A percentile compares a stretch with the other conserved stretches of the same genome.
phyloP scores from a whole-genome alignment of 1,140 invertebrate genomes.

The Theocolax elegans region DNA sequence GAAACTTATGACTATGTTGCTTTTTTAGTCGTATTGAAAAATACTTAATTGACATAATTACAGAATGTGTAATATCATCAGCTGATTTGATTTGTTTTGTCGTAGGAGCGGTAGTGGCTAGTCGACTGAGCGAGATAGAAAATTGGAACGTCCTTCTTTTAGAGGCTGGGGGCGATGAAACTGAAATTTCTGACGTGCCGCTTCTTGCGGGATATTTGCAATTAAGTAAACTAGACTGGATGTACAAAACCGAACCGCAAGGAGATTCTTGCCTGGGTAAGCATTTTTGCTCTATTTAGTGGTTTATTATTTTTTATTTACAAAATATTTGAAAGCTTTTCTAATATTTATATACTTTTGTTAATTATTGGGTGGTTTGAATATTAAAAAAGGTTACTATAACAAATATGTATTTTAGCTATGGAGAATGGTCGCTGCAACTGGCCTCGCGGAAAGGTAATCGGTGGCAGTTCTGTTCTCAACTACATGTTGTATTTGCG shows the following conservation, averaged over 20 bases:
- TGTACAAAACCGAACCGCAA: constrained; percentile 91
- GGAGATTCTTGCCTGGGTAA: constrained; percentile 82
- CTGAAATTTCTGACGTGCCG: constrained; percentile 89
- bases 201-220: constrained; percentile 88
- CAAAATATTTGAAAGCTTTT: not conserved
- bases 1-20: too few relatives aligned
- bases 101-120: constrained; percentile 87
- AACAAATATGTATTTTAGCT: too few relatives aligned
- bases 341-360: not conserved
- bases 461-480: constrained; percentile 86
- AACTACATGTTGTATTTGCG: constrained; percentile 98
- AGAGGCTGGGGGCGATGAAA: constrained; percentile 93
- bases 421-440: constrained; percentile 86
- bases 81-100: too few relatives aligned
- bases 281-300: not conserved
- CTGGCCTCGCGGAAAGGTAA: constrained; percentile 85
- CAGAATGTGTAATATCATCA: too few relatives aligned
- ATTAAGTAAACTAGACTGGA: constrained; percentile 89
- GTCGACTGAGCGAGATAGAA: constrained; percentile 81
- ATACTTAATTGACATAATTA: too few relatives aligned
- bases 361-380: not conserved
- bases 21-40: too few relatives aligned
- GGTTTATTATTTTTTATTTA: too few relatives aligned
- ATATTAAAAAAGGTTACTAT: too few relatives aligned
- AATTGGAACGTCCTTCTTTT: constrained; percentile 86